These are phyloP conservation scores for Pontoporia blainvillei DNA, from an alignment of 2,113 vertebrate species.

Conservation along the genomic window DNA sequence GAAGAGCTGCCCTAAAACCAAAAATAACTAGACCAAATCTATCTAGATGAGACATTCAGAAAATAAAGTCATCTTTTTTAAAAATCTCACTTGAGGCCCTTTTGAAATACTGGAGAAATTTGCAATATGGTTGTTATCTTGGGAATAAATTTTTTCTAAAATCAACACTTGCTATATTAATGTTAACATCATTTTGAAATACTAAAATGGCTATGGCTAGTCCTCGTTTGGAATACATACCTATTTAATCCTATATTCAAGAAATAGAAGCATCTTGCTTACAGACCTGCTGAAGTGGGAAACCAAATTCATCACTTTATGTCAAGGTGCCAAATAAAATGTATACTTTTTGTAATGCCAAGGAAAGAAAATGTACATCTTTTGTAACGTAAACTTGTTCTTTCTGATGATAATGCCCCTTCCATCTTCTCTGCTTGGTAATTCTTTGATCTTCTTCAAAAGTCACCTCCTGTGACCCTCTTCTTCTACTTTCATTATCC, in stretches of 20 bases:
- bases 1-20: background rate
- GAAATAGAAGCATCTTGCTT: background rate
- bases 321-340: background rate
- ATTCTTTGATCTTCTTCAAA: background rate
- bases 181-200: background rate
- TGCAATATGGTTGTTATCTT: background rate
- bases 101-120: background rate
- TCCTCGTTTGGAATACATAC: background rate
- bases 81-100: background rate
- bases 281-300: background rate
- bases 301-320: background rate
- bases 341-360: background rate
- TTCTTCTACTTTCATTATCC: background rate
- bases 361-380: background rate
- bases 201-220: background rate
- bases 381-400: background rate
- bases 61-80: constrained; percentile 26
- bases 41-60: background rate
- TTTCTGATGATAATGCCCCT: background rate
- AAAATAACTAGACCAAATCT: background rate
- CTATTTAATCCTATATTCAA: constrained; percentile 8
- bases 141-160: background rate
- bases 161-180: background rate
- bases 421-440: background rate
- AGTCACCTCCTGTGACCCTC: background rate